A percentile compares a stretch with the other conserved stretches of the same genome.
phyloP scores from a whole-genome alignment of 2,888 invertebrate genomes.

The Scotopteryx bipunctaria region DNA sequence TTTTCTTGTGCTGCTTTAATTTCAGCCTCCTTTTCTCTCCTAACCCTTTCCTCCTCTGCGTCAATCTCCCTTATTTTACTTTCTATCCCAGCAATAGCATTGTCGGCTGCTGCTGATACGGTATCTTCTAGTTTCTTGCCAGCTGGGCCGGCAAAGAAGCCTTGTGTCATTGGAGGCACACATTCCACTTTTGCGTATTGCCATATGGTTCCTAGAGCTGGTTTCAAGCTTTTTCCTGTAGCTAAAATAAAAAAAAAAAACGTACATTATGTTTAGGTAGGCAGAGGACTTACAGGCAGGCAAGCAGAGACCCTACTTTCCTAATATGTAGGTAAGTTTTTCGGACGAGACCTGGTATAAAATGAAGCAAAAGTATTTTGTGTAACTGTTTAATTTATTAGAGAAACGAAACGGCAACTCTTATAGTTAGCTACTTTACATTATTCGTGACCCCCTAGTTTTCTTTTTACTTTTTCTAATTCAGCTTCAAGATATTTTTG shows the following conservation, averaged over 20 bases:
- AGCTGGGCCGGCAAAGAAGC: conserved; percentile 52
- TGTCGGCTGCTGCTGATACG: conserved; percentile 41
- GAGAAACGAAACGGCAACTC: not conserved
- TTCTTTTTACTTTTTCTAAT: conserved; percentile 54
- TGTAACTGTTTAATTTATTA: conserved; percentile 1
- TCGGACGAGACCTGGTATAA: too few relatives aligned
- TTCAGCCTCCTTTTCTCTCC: conserved; percentile 48
- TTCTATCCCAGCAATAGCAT: conserved; percentile 46
- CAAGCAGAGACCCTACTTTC: not conserved
- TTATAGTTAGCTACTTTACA: not conserved
- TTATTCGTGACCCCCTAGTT: conserved; percentile 28
- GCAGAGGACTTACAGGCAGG: not conserved
- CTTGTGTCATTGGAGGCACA: conserved; percentile 61
- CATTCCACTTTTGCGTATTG: conserved; percentile 69
- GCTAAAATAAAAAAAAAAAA: conserved; percentile 53
- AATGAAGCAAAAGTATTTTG: too few relatives aligned
- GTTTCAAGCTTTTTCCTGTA: conserved; percentile 46
- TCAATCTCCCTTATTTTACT: conserved; percentile 53
- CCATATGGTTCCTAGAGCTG: conserved; percentile 54
- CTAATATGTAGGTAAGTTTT: not conserved
- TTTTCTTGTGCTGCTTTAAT: conserved; percentile 52
- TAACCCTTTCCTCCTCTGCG: conserved; percentile 43
- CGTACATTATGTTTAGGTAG: not conserved
- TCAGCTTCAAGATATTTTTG: conserved; percentile 60
- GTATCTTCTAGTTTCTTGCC: conserved; percentile 56